Evolutionary conservation across 2,113 vertebrate genomes (phyloP), one percentile per base, ranked within the genome.

Genomic region (Leucopternis melanops): DNA sequence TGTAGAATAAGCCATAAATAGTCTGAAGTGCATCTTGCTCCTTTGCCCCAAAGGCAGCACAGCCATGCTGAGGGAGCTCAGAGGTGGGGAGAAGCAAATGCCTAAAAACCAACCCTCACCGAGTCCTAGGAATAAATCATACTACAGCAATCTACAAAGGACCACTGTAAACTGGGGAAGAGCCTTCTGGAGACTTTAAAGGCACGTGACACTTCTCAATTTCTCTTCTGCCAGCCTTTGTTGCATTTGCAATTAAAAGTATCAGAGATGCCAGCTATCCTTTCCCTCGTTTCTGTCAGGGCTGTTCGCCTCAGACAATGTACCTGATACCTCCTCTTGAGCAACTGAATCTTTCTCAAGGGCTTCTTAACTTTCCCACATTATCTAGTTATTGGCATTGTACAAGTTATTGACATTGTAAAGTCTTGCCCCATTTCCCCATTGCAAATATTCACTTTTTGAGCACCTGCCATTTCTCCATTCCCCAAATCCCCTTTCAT

Each of bases 171-270:
- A 9, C 50, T 77, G 45, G 70, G 55, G 45, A 87, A 73, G 38
- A 85, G 58, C 78, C 61, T 96, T 89, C 16, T 83, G 72, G 38
- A 89, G 49, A 50, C 49, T 31, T 79, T 84, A 79, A 49, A 77
- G 61, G 65, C 73, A 85, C 14, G 11, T 49, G 63, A 93, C 16
- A 8, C 47, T n/a, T 93, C 92, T 81, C 81, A 66, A 5, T 82
- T 94, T 92, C 88, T 85, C 42, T 50, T 58, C 62, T 72, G 61
- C 11, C 74, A 94, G 81, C 77, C 92, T 94, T 63, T 84, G 44
- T 92, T 96, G 89, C 91, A 82, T 78, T 89, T 61, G 54, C 69
- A 96, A 65, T 91, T 89, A n/a, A 87, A 87, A 87, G 73, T 57
- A 81, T 73, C 86, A 62, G 45, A 81, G 65, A 62, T 69, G 65